Percentiles rank a stretch among this genome's conserved stretches.
phyloP scores from a whole-genome alignment of 2,113 vertebrate genomes.

The Myotis davidii region DNA sequence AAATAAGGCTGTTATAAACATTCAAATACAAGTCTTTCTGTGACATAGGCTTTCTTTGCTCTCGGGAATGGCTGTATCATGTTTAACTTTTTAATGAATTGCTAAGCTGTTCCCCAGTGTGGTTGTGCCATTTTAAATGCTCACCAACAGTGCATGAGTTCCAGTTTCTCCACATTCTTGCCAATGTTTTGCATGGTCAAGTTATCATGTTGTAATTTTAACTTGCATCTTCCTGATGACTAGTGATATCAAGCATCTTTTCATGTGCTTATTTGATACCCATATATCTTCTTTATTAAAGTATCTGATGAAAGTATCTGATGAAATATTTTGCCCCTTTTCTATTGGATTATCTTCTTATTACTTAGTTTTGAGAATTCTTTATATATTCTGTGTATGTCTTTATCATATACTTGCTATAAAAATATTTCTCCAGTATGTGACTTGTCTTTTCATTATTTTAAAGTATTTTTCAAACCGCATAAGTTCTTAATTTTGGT shows the following conservation, averaged over 20 bases:
- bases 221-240: neutral
- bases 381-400: neutral
- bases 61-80: neutral
- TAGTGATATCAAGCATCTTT: neutral
- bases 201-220: neutral
- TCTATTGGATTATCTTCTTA: neutral
- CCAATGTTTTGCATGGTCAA: neutral
- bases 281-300: neutral
- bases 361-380: neutral
- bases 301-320: neutral
- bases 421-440: neutral
- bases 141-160: neutral
- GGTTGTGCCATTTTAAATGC: neutral
- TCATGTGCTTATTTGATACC: neutral
- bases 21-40: neutral
- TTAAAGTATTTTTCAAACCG: slow-evolving; percentile 15
- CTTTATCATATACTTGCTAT: neutral
- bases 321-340: slow-evolving; percentile 2
- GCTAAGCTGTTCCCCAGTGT: neutral
- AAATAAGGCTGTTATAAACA: neutral
- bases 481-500: neutral
- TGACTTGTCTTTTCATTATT: neutral
- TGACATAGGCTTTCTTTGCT: neutral
- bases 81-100: slow-evolving; percentile 26
- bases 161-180: neutral